These are phyloP conservation scores for Trachemys scripta DNA, from an alignment of 2,113 vertebrate genomes.

Conservation along the genomic window DNA sequence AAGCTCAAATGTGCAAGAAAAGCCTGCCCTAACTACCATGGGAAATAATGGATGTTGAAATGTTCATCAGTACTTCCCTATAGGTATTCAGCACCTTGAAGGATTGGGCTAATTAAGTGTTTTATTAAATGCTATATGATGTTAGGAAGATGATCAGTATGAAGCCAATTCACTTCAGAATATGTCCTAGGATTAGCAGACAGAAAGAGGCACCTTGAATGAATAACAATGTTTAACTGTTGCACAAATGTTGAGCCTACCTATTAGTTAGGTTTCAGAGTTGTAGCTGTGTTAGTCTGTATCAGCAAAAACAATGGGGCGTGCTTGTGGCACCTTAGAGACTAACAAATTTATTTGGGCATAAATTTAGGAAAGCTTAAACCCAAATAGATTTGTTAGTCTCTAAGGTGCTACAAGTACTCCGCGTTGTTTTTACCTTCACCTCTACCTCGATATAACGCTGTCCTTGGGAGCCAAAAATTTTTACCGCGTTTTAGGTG, in stretches of 20 bases:
- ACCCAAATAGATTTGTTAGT: too few relatives aligned
- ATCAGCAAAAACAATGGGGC: too few relatives aligned
- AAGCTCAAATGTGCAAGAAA: not conserved
- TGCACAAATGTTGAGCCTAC: rapidly evolving
- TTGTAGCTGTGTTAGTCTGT: too few relatives aligned
- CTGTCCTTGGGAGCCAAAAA: too few relatives aligned
- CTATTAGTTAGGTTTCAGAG: not conserved
- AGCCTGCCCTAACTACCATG: not conserved
- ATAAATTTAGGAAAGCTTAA: too few relatives aligned
- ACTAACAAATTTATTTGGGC: too few relatives aligned
- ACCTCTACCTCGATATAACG: too few relatives aligned
- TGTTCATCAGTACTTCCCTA: not conserved
- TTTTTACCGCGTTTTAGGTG: too few relatives aligned
- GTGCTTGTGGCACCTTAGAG: too few relatives aligned
- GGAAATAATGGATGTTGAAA: not conserved
- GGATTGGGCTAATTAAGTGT: not conserved
- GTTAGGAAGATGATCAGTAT: not conserved
- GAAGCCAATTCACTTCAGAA: not conserved
- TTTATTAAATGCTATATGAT: not conserved
- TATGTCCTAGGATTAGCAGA: not conserved
- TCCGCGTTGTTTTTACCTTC: too few relatives aligned
- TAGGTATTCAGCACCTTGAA: not conserved
- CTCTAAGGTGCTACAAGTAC: too few relatives aligned
- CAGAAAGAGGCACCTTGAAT: not conserved
- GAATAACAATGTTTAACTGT: not conserved